Percentiles rank a stretch among this genome's conserved stretches.
phyloP scores from a whole-genome alignment of 2,113 vertebrate species.

The Actinemys pallida region DNA sequence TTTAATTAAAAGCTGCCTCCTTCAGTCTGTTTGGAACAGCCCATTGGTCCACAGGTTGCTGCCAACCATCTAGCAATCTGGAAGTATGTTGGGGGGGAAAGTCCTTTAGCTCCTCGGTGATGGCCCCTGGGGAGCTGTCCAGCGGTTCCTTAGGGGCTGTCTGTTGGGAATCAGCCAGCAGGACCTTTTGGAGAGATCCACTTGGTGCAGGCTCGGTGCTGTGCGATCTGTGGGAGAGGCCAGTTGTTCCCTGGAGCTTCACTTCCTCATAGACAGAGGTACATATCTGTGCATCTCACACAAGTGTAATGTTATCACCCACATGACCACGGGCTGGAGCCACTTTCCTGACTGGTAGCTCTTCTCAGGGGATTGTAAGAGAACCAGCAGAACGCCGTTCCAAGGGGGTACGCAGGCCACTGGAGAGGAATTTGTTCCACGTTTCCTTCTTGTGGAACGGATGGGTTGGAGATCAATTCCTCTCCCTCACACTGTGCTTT shows the following conservation, averaged over 20 bases:
- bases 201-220: background rate
- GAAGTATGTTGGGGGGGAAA: background rate
- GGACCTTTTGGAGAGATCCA: background rate
- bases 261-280: background rate
- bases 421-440: background rate
- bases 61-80: background rate
- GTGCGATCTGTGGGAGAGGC: background rate
- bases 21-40: background rate
- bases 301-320: background rate
- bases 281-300: background rate
- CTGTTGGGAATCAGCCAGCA: background rate
- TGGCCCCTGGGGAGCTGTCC: background rate
- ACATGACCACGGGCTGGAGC: background rate
- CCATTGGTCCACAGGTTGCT: background rate
- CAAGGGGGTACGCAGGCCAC: too few species aligned
- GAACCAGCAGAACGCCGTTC: background rate
- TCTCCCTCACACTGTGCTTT: background rate
- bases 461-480: background rate
- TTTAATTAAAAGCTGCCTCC: background rate
- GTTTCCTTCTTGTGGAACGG: background rate
- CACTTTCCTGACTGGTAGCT: background rate
- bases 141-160: too few species aligned
- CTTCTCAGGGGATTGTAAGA: background rate
- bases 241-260: background rate
- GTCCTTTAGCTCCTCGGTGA: background rate